Base-by-base conservation (phyloP, 2,888 invertebrate genomes). In the Dicranocentrus wangi region DNA sequence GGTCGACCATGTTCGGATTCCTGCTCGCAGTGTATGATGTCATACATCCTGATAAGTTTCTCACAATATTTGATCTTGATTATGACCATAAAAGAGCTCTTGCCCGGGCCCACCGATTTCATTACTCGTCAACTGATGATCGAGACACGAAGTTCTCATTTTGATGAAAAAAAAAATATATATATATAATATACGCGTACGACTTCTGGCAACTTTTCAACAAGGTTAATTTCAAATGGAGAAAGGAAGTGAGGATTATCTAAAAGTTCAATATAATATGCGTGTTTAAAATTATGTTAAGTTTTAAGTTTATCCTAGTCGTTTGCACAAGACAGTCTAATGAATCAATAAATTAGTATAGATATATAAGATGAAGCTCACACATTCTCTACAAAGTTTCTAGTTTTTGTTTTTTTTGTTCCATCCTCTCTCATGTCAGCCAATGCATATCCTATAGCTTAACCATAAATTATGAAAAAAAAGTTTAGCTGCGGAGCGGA, bases 31-130 rank as follows among this genome's bases (percentile, higher is more conserved):
- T 85, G 32, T 84, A 82, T 69, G 87, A 87, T 70, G 69, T 85
- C 13, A 71, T 85, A 2, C 82, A 86, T 78, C 86, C 87, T 10
- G 87, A 86, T 51, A 83, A 76, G 53, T 87, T 85, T 66, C 68
- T 87, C 0, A 87, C 86, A 15, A 81, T 85, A 25, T 86, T 87
- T 72, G 86, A 87, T 81, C 70, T 87, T 15, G 85, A 87, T 58
- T 86, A 85, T 61, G 86, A 87, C 60, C 81, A 84, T 42, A 87
- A 87, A 79, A 58, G 86, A 66, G 83, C 87, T 27, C 65, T 86
- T 42, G 82, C 84, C n/a, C 39, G 79, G 15, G 85, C 86, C 28
- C 65, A 86, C 53, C 76, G 83, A n/a, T 70, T 77, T 69, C 85
- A 83, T 76, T 63, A 68, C 32, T 28, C 23, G 17, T 27, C n/a